Base-by-base conservation (phyloP, 2,113 vertebrate genomes). In the Nansenia antarctica region DNA sequence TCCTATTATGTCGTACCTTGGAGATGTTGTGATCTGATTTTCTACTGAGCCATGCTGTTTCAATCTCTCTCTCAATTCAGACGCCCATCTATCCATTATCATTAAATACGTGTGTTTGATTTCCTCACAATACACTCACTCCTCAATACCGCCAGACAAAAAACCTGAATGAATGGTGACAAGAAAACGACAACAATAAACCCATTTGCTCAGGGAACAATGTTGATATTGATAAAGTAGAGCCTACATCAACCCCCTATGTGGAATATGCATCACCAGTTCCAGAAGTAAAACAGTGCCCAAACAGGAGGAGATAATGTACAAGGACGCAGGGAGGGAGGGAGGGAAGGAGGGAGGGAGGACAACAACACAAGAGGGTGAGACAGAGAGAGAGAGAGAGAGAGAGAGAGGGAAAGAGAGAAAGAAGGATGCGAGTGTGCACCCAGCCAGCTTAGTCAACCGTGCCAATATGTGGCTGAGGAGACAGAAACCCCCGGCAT, bases 71-170 rank as follows among this genome's bases (percentile, higher is more conserved):
- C 26, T 72, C 76, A 78, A 86, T 86, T 88, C 83, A 81, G 69
- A 59, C 11, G 30, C 76, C 81, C 81, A 74, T 85, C 80, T 74
- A 76, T 82, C 84, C 78, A 80, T 90, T 86, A 89, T 87, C 89
- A 81, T 88, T 89, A 87, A 89, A 88, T 85, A 75, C 58, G 70
- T 53, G 70, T 53, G 82, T 89, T 89, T 90, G 89, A 90, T 90
- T 86, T 82, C 63, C 78, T 68, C 84, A 85, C 84, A 86, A 87
- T 88, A 20, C 76, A 53, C 69, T 69, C 61, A 34, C 72, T 63
- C 55, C 72, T 49, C 74, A 72, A 18, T 14, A 32, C 29, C 14
- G 18, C 15, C 29, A 32, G 29, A 61, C 67, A 62, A 59, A 72
- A 73, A 82, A 83, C 72, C n/a, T 86, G 85, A 81, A 87, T 86